Conservation (phyloP, 2,113 vertebrate genomes). For the Alethe castanea region DNA sequence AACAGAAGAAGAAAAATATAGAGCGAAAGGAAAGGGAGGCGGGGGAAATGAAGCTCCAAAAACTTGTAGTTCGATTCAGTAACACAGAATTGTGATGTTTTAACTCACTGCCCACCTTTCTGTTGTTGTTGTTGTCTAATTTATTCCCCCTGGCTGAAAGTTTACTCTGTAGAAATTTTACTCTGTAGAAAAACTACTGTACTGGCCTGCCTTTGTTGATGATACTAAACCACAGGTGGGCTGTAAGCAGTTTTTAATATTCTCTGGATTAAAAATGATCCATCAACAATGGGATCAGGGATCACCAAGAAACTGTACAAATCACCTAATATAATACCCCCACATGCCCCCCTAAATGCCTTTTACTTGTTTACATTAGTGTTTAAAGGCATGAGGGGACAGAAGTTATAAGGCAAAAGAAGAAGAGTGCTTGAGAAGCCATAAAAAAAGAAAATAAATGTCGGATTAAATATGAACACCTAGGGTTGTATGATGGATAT, state of each 20-base stretch:
- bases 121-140: background rate
- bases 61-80: slow-evolving; percentile 27
- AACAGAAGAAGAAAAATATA: slow-evolving; percentile 25
- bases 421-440: background rate
- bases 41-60: background rate
- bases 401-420: background rate
- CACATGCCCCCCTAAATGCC: background rate
- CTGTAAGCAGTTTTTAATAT: background rate
- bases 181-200: background rate
- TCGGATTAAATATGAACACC: background rate
- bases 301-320: background rate
- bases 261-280: background rate
- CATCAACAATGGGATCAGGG: background rate
- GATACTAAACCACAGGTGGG: background rate
- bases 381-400: background rate
- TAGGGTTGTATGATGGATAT: background rate
- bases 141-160: background rate
- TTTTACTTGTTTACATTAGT: background rate
- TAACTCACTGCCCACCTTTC: background rate
- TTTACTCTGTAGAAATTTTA: background rate
- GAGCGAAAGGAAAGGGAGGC: background rate
- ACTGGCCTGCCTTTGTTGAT: background rate
- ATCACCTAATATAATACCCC: background rate
- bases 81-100: background rate
- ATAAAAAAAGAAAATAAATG: background rate